phyloP scores from a whole-genome alignment of 2,797 vertebrate species.

The Zenarchopterus dispar region DNA sequence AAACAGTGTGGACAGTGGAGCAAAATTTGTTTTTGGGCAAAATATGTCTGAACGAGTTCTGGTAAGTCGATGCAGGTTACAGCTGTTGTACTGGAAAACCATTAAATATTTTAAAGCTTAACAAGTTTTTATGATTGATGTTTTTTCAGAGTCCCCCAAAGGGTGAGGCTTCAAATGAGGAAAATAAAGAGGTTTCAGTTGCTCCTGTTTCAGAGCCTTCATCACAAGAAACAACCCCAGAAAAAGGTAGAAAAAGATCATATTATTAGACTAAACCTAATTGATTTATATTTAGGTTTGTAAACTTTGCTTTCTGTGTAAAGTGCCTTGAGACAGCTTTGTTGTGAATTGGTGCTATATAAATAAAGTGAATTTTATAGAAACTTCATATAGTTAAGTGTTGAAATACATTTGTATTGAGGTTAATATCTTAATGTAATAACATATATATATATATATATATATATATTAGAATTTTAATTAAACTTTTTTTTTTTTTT shows the following conservation, averaged over 20 bases:
- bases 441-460: no score
- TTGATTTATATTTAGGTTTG: no score
- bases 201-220: slow-evolving; percentile 88
- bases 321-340: no score
- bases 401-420: no score
- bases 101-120: slow-evolving; percentile 2
- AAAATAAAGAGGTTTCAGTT: slow-evolving; percentile 85
- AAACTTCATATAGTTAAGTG: no score
- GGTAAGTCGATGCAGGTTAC: slow-evolving; percentile 82
- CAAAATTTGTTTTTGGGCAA: slow-evolving; percentile 97
- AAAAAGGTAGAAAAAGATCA: slow-evolving; percentile 86
- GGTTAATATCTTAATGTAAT: no score
- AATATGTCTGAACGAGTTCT: slow-evolving; percentile 98
- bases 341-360: no score
- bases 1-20: slow-evolving; percentile 88
- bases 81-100: slow-evolving; percentile 66
- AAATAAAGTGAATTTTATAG: no score
- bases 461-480: no score
- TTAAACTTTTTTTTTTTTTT: no score
- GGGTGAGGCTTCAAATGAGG: slow-evolving; percentile 85
- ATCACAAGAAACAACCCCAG: slow-evolving; percentile 91
- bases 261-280: no score
- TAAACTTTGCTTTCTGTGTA: no score
- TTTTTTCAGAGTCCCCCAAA: slow-evolving; percentile 91
- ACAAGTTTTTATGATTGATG: slow-evolving; percentile 7